These are phyloP conservation scores for Neolamprologus modestus DNA, from an alignment of 2,113 vertebrate genomes.

Conservation along the genomic window DNA sequence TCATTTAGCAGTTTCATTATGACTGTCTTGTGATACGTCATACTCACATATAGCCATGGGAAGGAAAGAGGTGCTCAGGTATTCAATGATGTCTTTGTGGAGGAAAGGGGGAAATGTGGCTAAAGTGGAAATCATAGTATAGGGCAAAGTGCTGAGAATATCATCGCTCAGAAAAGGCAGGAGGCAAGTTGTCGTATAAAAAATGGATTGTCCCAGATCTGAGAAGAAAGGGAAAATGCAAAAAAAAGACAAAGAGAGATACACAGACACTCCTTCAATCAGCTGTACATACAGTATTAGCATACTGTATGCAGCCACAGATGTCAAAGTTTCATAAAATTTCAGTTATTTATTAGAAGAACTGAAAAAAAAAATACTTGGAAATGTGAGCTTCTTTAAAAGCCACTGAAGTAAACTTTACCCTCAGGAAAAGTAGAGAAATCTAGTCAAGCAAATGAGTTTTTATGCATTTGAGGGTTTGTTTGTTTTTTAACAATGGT, in stretches of 20 bases:
- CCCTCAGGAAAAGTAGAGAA: conserved; percentile 26
- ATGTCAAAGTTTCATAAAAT: not conserved
- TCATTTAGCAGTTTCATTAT: not conserved
- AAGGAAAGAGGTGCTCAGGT: conserved; percentile 98
- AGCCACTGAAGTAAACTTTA: conserved; percentile 26
- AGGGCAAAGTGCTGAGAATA: conserved; percentile 98
- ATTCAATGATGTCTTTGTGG: conserved; percentile 99
- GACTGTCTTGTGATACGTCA: not conserved
- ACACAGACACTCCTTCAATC: conserved; percentile 65
- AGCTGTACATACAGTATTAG: conserved; percentile 51
- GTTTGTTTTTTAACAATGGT: conserved; percentile 27
- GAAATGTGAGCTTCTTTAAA: conserved; percentile 14
- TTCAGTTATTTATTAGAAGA: not conserved
- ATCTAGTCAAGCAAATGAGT: conserved; percentile 34
- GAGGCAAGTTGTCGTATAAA: conserved; percentile 99
- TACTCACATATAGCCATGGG: conserved; percentile 99
- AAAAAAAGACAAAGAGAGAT: conserved; percentile 63
- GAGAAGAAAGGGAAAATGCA: conserved; percentile 56
- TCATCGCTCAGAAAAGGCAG: conserved; percentile 98
- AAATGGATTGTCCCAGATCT: conserved; percentile 99
- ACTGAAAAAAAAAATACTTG: not conserved
- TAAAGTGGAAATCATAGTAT: conserved; percentile 99
- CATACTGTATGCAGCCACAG: conserved; percentile 54
- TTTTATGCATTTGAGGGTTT: conserved; percentile 53
- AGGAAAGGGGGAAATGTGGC: conserved; percentile 98